A percentile compares a stretch with the other conserved stretches of the same genome.
Conservation (phyloP, 2,797 vertebrate species). For the Podarcis lilfordi region DNA sequence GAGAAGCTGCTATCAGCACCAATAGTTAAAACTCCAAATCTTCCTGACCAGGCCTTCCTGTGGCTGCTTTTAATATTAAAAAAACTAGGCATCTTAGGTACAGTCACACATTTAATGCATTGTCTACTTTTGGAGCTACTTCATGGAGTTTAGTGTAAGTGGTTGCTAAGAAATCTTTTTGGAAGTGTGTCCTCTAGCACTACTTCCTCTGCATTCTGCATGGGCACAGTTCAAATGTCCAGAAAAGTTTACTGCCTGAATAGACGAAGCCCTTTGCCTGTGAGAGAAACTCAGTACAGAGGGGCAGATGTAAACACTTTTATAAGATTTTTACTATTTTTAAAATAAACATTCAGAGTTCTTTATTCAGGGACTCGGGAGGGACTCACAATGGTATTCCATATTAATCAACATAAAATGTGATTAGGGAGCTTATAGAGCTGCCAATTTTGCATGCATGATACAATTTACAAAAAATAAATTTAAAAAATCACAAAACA, state of each 20-base stretch:
- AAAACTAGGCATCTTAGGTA: background rate
- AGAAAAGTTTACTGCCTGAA: background rate
- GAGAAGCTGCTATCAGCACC: background rate
- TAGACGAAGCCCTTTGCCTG: too few relatives aligned
- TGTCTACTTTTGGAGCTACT: conserved; percentile 17
- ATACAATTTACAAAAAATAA: too few relatives aligned
- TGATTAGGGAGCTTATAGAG: too few relatives aligned
- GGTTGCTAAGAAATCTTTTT: background rate
- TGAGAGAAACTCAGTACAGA: too few relatives aligned
- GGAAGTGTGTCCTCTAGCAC: background rate
- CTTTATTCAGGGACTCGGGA: too few relatives aligned
- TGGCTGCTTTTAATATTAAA: background rate
- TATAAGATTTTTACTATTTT: too few relatives aligned
- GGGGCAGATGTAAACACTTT: too few relatives aligned
- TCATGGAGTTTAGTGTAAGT: conserved; percentile 8
- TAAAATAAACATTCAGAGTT: too few relatives aligned
- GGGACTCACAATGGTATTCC: too few relatives aligned
- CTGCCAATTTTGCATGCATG: too few relatives aligned
- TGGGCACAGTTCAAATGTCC: background rate
- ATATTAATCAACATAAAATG: too few relatives aligned
- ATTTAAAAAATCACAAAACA: too few relatives aligned
- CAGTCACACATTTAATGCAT: conserved; percentile 2
- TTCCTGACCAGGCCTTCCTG: background rate
- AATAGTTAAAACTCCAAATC: background rate
- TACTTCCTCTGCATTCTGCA: background rate